Base-by-base conservation (phyloP, 2,797 vertebrate species). In the Enteromius radiatus region DNA sequence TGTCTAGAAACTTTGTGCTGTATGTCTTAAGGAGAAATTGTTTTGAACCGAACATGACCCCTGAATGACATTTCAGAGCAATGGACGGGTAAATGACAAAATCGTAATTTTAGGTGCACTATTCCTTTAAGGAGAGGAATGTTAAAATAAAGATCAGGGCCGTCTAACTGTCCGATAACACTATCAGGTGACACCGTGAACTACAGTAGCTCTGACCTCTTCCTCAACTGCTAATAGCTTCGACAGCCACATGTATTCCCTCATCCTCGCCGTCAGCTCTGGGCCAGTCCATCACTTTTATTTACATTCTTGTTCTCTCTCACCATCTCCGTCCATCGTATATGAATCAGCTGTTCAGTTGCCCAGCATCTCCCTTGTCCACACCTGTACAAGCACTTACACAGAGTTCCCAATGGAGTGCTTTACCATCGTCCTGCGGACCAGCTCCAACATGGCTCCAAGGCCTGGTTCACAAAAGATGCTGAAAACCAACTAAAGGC, bases 181-280 rank as follows among this genome's bases (percentile, higher is more conserved):
- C 77, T 80, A 74, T 84, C 45, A 23, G 70, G 45, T 83, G 79
- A 84, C 81, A 54, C 80, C 67, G 78, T 80, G 73, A 89, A 87
- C 88, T 89, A 87, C 88, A 83, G 87, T 83, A 89, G 81, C 88
- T 65, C 67, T 91, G 91, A 92, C 92, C 92, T 90, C 82, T 88
- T 85, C 41, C 83, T 93, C 89, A 94, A 91, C 91, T 76, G 82
- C 54, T 92, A 93, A 93, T 93, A 90, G 85, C 84, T 93, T 92
- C 86, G 89, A 86, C 93, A 93, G 91, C 84, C 86, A 78, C 3
- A 38, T 10, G 81, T 88, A 79, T 86, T 83, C 84, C 65, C 64
- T 74, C 84, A 43, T 38, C 49, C 68, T 63, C 80, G 65, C 36
- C 26, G 17, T 63, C 52, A 52, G 84, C 76, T 56, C 79, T 56